A percentile compares a stretch with the other conserved stretches of the same genome.
Evolutionary conservation across 2,113 vertebrate genomes (phyloP).

Genomic region (Rutilus rutilus): DNA sequence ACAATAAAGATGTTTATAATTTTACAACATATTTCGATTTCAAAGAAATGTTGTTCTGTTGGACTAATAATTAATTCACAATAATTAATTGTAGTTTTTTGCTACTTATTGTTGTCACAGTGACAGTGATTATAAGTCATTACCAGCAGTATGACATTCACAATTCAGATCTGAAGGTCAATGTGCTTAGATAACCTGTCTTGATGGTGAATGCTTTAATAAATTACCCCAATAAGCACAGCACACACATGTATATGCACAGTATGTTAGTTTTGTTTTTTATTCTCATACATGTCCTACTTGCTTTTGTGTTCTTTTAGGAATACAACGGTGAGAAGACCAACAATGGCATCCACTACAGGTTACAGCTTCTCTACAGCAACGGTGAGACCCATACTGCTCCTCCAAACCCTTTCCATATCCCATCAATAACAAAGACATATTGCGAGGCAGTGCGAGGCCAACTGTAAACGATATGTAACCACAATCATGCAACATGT

Average conservation of each 20-base stretch:
- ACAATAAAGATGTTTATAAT: background rate
- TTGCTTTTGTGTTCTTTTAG: conserved; percentile 60
- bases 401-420: conserved; percentile 1
- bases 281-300: background rate
- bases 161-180: background rate
- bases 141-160: background rate
- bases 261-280: background rate
- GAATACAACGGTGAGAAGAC: conserved; percentile 89
- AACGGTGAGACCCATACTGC: conserved; percentile 79
- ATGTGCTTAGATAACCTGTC: background rate
- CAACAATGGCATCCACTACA: conserved; percentile 95
- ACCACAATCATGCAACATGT: conserved; percentile 37
- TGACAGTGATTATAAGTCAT: background rate
- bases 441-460: conserved; percentile 12
- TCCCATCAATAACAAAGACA: conserved; percentile 19
- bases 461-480: conserved; percentile 38
- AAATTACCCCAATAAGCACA: background rate
- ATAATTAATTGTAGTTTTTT: background rate
- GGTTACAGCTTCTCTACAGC: conserved; percentile 92
- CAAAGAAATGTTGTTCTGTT: background rate
- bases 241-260: too few species aligned
- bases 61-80: too few species aligned
- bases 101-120: background rate
- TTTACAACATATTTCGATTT: background rate
- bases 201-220: background rate